Percentiles rank a stretch among this genome's conserved stretches.
phyloP scores from a whole-genome alignment of 2,113 vertebrate genomes.

The Phyllostomus hastatus region DNA sequence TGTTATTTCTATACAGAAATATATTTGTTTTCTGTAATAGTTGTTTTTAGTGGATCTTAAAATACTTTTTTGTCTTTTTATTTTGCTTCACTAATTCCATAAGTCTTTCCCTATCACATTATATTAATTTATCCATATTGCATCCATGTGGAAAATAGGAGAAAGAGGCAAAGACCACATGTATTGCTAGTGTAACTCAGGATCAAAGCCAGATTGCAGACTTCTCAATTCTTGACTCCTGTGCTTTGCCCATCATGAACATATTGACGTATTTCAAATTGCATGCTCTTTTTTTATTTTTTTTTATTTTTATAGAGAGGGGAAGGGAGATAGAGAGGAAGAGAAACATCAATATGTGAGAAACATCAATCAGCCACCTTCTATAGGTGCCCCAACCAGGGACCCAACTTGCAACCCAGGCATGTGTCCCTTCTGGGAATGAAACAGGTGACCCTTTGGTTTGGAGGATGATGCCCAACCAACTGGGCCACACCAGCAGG shows the following conservation, averaged over 20 bases:
- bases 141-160: background rate
- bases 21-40: constrained; percentile 38
- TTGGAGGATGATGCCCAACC: too few relatives aligned
- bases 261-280: background rate
- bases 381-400: too few relatives aligned
- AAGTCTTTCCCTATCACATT: background rate
- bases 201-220: background rate
- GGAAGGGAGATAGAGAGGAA: too few relatives aligned
- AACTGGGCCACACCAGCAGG: too few relatives aligned
- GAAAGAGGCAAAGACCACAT: background rate
- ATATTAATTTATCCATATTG: constrained; percentile 7
- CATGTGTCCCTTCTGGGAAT: too few relatives aligned
- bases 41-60: constrained; percentile 43
- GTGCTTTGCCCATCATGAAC: background rate
- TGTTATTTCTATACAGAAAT: constrained; percentile 42
- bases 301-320: too few relatives aligned
- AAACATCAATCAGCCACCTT: too few relatives aligned
- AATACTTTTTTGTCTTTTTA: constrained; percentile 18
- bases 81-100: constrained; percentile 34
- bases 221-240: background rate
- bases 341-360: too few relatives aligned
- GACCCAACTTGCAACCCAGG: too few relatives aligned
- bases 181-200: background rate
- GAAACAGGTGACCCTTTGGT: too few relatives aligned
- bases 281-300: background rate